Conservation (phyloP, 2,888 invertebrate genomes). For the Agrilus biguttatus region DNA sequence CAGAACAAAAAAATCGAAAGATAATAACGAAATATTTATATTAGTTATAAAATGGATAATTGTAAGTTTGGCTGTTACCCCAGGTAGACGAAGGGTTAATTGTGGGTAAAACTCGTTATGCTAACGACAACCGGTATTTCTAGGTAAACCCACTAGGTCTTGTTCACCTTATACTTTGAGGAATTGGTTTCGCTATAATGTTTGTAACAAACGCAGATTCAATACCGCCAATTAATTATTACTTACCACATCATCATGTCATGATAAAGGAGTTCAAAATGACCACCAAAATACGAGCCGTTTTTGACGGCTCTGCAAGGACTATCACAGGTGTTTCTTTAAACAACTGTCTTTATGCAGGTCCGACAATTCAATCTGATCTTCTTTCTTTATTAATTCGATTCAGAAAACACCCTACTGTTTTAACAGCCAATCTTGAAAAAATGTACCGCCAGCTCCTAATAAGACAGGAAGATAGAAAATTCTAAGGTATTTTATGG, state of each 20-base stretch:
- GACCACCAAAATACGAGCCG: constrained; percentile 8
- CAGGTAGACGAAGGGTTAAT: too few species aligned
- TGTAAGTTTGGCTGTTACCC: too few species aligned
- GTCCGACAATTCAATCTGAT: constrained; percentile 2
- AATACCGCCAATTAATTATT: constrained; percentile 1
- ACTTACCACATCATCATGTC: constrained; percentile 10
- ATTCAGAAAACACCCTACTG: constrained; percentile 2
- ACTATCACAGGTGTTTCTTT: constrained; percentile 1
- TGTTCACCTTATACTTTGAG: too few species aligned
- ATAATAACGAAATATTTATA: too few species aligned
- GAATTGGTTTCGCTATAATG: too few species aligned
- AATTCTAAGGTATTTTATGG: too few species aligned
- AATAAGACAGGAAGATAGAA: not conserved
- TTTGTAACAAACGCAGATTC: not conserved
- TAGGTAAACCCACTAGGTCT: too few species aligned
- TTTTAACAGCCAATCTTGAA: constrained; percentile 13
- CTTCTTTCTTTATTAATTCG: constrained; percentile 1
- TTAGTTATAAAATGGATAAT: too few species aligned
- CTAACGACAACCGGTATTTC: too few species aligned
- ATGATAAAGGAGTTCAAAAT: constrained; percentile 5
- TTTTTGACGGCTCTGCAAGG: constrained; percentile 7
- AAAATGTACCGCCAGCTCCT: constrained; percentile 12
- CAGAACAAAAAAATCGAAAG: too few species aligned
- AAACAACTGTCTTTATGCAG: not conserved
- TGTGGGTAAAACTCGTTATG: too few species aligned